Conservation (phyloP, 2,797 vertebrate genomes). For the Lates japonicus region DNA sequence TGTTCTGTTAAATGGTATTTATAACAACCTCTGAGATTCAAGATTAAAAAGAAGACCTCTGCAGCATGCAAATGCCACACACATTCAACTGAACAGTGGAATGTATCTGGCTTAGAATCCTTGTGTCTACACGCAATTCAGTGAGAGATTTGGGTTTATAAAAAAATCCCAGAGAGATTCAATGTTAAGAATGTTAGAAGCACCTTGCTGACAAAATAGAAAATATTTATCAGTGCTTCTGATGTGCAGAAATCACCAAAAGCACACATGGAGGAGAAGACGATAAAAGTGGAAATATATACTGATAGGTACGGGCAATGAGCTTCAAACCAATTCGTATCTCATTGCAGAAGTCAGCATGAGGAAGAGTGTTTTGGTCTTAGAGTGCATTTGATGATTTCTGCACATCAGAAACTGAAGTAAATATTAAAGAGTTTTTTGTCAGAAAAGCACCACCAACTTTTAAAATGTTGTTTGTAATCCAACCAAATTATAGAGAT, state of each 20-base stretch:
- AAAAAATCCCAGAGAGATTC: neutral
- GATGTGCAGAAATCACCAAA: slow-evolving; percentile 13
- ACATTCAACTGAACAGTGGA: slow-evolving; percentile 19
- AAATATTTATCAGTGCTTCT: slow-evolving; percentile 7
- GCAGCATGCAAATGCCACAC: slow-evolving; percentile 44
- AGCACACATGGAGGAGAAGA: neutral
- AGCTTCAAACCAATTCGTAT: neutral
- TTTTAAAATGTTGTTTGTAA: neutral
- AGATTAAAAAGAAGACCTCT: slow-evolving; percentile 43
- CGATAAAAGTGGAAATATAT: neutral
- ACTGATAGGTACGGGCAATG: neutral
- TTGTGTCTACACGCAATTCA: neutral
- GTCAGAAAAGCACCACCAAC: neutral
- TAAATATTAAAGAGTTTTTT: neutral
- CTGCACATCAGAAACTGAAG: neutral
- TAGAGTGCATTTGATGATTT: neutral
- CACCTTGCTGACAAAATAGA: neutral
- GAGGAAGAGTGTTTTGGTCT: neutral
- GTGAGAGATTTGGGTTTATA: neutral
- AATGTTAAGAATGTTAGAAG: neutral
- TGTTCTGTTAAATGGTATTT: slow-evolving; percentile 57
- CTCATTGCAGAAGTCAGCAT: neutral
- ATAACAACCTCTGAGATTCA: slow-evolving; percentile 31
- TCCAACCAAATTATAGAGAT: neutral
- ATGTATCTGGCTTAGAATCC: slow-evolving; percentile 1